phyloP scores from a whole-genome alignment of 2,888 invertebrate species.

The Tenthredo scrophulariae region DNA sequence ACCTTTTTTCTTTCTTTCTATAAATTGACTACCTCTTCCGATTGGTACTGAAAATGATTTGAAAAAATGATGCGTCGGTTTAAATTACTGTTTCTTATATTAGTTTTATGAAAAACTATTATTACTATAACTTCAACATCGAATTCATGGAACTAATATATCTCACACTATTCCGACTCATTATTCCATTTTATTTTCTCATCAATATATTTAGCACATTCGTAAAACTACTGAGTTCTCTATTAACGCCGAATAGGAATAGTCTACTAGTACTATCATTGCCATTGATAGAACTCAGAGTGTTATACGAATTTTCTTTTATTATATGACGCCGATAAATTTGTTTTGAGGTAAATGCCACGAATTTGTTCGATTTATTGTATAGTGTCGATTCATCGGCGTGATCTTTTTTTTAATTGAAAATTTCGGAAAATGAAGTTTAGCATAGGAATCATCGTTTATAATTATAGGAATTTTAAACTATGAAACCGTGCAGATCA shows the following conservation, averaged over 20 bases:
- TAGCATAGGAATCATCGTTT: not conserved
- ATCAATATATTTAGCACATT: not conserved
- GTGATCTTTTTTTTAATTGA: not conserved
- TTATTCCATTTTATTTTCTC: not conserved
- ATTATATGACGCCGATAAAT: not conserved
- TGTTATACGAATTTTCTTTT: slow-evolving; percentile 1
- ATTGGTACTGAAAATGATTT: not conserved
- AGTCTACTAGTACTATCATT: not conserved
- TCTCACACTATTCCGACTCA: slow-evolving; percentile 22
- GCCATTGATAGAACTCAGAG: slow-evolving; percentile 15
- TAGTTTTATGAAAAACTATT: slow-evolving; percentile 14
- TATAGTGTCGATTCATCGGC: slow-evolving; percentile 23
- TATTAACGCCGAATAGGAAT: not conserved
- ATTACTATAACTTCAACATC: slow-evolving; percentile 20
- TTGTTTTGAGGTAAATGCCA: not conserved
- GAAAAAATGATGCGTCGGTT: not conserved
- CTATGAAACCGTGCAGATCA: not conserved
- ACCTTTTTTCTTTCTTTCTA: not conserved
- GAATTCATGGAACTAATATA: slow-evolving; percentile 35
- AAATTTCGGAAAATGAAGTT: not conserved
- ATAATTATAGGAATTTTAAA: not conserved
- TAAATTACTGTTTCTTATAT: not conserved
- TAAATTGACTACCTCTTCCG: not conserved
- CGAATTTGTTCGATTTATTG: slow-evolving; percentile 14
- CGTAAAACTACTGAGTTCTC: not conserved